Conservation (phyloP, 2,888 invertebrate species). For the Thymelicus sylvestris region DNA sequence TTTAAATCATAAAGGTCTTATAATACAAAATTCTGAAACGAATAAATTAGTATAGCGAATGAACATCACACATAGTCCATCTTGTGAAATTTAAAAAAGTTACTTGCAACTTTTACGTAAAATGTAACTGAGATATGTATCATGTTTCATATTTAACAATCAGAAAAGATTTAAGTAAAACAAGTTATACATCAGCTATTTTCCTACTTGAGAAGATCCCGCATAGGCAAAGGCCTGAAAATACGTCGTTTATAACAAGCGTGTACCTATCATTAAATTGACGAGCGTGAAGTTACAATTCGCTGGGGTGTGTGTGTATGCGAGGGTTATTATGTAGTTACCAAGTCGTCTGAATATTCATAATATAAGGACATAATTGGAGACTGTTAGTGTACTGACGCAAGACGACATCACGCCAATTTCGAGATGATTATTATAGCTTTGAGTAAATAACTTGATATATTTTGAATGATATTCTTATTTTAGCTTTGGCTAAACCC, state of each 20-base stretch:
- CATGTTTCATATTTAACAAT: too few species aligned
- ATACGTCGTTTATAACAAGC: background rate
- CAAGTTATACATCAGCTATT: too few species aligned
- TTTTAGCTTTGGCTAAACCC: too few species aligned
- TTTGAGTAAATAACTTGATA: background rate
- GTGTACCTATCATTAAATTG: constrained; percentile 1
- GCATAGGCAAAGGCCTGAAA: background rate
- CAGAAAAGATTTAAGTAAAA: too few species aligned
- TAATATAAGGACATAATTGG: constrained; percentile 33
- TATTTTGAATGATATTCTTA: too few species aligned
- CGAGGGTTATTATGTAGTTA: constrained; percentile 12
- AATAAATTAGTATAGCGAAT: too few species aligned
- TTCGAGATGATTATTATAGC: constrained; percentile 28
- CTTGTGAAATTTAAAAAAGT: too few species aligned
- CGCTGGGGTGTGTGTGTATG: background rate
- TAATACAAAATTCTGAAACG: too few species aligned
- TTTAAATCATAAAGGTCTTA: too few species aligned
- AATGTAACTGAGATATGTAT: too few species aligned
- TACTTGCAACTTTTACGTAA: too few species aligned
- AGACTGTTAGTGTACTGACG: constrained; percentile 28
- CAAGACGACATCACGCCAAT: constrained; percentile 2
- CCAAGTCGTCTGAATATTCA: constrained; percentile 28
- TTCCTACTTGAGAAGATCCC: background rate
- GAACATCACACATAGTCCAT: too few species aligned
- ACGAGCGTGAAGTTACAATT: background rate